Evolutionary conservation across 2,113 vertebrate species (phyloP).

Genomic region (Seriola aureovittata): DNA sequence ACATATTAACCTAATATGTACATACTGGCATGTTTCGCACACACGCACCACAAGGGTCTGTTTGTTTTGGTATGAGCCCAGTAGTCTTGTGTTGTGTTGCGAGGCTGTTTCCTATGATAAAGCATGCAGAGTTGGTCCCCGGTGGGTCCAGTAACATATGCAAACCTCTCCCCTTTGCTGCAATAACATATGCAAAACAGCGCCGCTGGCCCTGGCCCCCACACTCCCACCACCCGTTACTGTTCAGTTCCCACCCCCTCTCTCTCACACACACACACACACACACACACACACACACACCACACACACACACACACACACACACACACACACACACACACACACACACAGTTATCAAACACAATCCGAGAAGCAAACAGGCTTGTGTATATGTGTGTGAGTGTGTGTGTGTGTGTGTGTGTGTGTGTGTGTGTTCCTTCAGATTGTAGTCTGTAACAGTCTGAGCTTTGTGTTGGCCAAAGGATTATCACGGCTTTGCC

Average conservation of each 20-base stretch:
- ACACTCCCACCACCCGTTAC: conserved; percentile 56
- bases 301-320: conserved; percentile 47
- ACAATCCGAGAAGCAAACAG: conserved; percentile 71
- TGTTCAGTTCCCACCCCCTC: conserved; percentile 49
- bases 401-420: conserved; percentile 60
- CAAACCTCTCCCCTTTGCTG: conserved; percentile 75
- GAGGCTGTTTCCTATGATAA: conserved; percentile 79
- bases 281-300: conserved; percentile 44
- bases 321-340: conserved; percentile 50
- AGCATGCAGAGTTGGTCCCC: conserved; percentile 70
- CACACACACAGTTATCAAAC: conserved; percentile 63
- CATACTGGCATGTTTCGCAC: conserved; percentile 40
- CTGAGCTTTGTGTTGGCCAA: conserved; percentile 82
- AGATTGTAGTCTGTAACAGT: conserved; percentile 80
- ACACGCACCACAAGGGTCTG: conserved; percentile 40
- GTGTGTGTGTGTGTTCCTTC: conserved; percentile 73
- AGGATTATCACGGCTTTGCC: conserved; percentile 84
- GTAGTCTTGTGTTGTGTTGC: conserved; percentile 55
- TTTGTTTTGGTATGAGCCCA: conserved; percentile 74
- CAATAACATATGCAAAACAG: conserved; percentile 82
- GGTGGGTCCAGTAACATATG: conserved; percentile 79
- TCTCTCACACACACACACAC: conserved; percentile 40
- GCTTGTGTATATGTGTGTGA: conserved; percentile 36
- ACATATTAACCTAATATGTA: conserved; percentile 54
- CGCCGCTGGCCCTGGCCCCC: conserved; percentile 59